Conservation (phyloP, 92 coral and sea anemone species). For the Bergia sp. region DNA sequence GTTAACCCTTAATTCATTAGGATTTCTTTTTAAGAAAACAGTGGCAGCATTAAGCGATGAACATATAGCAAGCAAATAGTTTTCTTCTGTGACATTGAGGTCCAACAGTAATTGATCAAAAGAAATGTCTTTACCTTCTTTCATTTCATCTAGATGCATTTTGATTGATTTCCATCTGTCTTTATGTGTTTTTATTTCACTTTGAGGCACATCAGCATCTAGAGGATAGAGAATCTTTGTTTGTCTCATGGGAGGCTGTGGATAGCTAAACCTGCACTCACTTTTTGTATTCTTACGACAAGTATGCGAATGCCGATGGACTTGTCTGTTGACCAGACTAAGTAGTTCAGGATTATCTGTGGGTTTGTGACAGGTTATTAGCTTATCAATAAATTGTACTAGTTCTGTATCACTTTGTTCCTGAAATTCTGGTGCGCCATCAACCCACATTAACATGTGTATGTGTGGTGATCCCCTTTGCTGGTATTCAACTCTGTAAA, state of each 20-base stretch:
- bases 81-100: constrained; percentile 32
- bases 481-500: constrained; percentile 49
- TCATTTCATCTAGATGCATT: constrained; percentile 45
- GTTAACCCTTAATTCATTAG: constrained; percentile 47
- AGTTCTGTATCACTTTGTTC: constrained; percentile 24
- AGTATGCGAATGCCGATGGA: constrained; percentile 61
- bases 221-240: constrained; percentile 51
- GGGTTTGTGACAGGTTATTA: constrained; percentile 61
- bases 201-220: constrained; percentile 29
- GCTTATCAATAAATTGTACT: constrained; percentile 53
- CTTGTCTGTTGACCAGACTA: constrained; percentile 48
- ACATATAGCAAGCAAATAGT: constrained; percentile 48
- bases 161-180: constrained; percentile 52
- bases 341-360: constrained; percentile 43
- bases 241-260: constrained; percentile 42
- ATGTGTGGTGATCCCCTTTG: constrained; percentile 47
- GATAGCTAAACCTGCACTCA: constrained; percentile 34
- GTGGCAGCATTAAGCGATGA: constrained; percentile 39
- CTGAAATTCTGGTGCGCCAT: constrained; percentile 35
- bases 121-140: constrained; percentile 52
- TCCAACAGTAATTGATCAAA: constrained; percentile 50
- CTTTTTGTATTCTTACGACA: constrained; percentile 53
- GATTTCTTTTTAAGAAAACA: constrained; percentile 51
- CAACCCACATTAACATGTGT: constrained; percentile 43
- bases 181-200: not conserved